A percentile compares a stretch with the other conserved stretches of the same genome.
These are phyloP conservation scores for Pao palembangensis DNA, from an alignment of 2,113 vertebrate genomes.

Conservation along the genomic window DNA sequence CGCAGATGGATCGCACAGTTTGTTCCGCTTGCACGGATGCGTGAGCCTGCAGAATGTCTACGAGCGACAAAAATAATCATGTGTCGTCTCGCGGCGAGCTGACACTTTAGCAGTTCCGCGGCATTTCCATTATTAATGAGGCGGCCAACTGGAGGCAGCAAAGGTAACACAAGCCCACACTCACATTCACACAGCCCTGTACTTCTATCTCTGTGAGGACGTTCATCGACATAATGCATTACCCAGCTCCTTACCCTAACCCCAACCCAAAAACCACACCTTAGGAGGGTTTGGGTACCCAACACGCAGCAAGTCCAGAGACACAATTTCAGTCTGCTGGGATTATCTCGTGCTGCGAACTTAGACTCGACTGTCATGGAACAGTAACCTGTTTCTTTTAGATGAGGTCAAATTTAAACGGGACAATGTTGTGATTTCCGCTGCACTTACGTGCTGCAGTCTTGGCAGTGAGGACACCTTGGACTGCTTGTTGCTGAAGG, in stretches of 20 bases:
- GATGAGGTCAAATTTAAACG: too few relatives aligned
- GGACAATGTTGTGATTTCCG: too few relatives aligned
- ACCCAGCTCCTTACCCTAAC: too few relatives aligned
- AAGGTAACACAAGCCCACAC: constrained; percentile 49
- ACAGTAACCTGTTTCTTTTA: too few relatives aligned
- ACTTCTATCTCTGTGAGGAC: too few relatives aligned
- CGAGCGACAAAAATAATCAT: constrained; percentile 1
- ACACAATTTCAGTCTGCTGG: too few relatives aligned
- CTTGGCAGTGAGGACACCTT: constrained; percentile 81
- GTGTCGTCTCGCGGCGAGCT: constrained; percentile 10
- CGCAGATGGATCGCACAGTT: not conserved
- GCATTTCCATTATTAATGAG: constrained; percentile 58
- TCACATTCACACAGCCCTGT: not conserved
- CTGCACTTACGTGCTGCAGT: constrained; percentile 79
- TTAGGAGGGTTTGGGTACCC: too few relatives aligned
- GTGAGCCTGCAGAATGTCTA: not conserved
- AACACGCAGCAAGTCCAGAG: not conserved
- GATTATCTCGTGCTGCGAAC: too few relatives aligned
- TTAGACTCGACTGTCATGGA: too few relatives aligned
- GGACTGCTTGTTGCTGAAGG: constrained; percentile 83
- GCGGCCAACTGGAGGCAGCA: constrained; percentile 24
- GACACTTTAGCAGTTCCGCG: constrained; percentile 12
- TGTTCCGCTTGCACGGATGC: constrained; percentile 1
- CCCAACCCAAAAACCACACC: too few relatives aligned
- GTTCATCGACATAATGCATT: too few relatives aligned